A percentile compares a stretch with the other conserved stretches of the same genome.
Evolutionary conservation across 2,888 invertebrate species (phyloP).

Genomic region (Hedya salicella): DNA sequence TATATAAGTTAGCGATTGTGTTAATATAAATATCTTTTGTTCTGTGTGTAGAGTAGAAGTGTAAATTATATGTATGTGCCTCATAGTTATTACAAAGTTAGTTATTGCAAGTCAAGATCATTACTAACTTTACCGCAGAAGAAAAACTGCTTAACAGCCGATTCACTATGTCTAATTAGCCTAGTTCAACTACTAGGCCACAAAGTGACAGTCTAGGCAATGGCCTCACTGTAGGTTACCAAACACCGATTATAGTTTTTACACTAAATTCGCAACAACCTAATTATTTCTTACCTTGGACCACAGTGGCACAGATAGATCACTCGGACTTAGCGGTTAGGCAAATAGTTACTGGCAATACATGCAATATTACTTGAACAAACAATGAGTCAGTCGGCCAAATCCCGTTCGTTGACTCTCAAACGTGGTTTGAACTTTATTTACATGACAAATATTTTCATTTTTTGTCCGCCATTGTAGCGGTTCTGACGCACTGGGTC

Average conservation of each 20-base stretch:
- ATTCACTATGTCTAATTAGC: constrained; percentile 3
- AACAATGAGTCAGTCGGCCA: constrained; percentile 67
- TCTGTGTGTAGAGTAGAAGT: too few species aligned
- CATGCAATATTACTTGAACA: constrained; percentile 60
- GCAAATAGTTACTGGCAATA: constrained; percentile 55
- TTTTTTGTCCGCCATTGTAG: constrained; percentile 51
- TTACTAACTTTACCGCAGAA: neutral
- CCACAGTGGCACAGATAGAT: constrained; percentile 44
- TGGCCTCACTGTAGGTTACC: constrained; percentile 37
- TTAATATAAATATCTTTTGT: too few species aligned
- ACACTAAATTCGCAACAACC: constrained; percentile 40
- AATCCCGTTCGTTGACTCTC: constrained; percentile 71
- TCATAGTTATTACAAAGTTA: neutral
- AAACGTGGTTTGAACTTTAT: constrained; percentile 61
- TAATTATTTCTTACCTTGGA: constrained; percentile 42
- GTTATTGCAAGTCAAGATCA: neutral
- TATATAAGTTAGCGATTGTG: too few species aligned
- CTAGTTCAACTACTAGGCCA: constrained; percentile 14
- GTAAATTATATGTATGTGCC: too few species aligned
- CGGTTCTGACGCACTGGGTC: constrained; percentile 37
- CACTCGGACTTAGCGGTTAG: constrained; percentile 51
- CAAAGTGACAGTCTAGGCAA: constrained; percentile 26
- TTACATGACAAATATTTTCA: constrained; percentile 48
- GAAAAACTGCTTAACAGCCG: neutral
- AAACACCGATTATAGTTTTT: constrained; percentile 38